phyloP scores from a whole-genome alignment of 2,797 vertebrate genomes.

The Enteromius fasciolatus region DNA sequence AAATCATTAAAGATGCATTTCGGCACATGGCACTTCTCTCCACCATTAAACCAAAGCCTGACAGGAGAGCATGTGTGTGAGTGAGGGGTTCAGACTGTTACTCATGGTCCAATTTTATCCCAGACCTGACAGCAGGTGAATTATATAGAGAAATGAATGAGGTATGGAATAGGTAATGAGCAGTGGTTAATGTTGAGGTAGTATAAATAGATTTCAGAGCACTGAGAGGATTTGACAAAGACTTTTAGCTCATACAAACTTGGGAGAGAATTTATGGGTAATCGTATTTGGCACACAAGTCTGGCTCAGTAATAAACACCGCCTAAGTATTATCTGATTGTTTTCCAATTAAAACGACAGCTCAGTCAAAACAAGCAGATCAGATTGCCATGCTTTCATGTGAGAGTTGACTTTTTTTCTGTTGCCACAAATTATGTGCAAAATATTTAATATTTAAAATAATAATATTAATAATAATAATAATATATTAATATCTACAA shows the following conservation, averaged over 20 bases:
- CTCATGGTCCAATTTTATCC: constrained; percentile 69
- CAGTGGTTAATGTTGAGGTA: constrained; percentile 70
- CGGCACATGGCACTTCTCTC: not conserved
- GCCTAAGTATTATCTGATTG: constrained; percentile 21
- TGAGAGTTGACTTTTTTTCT: not conserved
- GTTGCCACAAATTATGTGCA: not conserved
- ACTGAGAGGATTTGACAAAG: constrained; percentile 41
- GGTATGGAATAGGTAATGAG: constrained; percentile 75
- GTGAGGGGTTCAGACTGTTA: constrained; percentile 32
- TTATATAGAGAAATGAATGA: constrained; percentile 71
- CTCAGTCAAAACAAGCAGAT: constrained; percentile 7
- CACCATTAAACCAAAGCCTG: constrained; percentile 25
- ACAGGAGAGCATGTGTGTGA: constrained; percentile 4
- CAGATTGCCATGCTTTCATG: not conserved
- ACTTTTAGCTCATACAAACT: constrained; percentile 43
- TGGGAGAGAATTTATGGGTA: constrained; percentile 43
- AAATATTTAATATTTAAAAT: not conserved
- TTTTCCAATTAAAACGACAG: constrained; percentile 20
- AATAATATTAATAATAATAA: not conserved
- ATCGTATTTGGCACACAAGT: constrained; percentile 38
- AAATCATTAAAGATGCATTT: constrained; percentile 4
- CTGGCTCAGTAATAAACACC: constrained; percentile 23
- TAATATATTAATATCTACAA: not conserved
- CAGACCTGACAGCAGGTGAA: constrained; percentile 75
- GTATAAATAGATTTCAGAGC: constrained; percentile 51